These are phyloP conservation scores for Sturnus vulgaris DNA, from an alignment of 2,113 vertebrate species.

Conservation along the genomic window DNA sequence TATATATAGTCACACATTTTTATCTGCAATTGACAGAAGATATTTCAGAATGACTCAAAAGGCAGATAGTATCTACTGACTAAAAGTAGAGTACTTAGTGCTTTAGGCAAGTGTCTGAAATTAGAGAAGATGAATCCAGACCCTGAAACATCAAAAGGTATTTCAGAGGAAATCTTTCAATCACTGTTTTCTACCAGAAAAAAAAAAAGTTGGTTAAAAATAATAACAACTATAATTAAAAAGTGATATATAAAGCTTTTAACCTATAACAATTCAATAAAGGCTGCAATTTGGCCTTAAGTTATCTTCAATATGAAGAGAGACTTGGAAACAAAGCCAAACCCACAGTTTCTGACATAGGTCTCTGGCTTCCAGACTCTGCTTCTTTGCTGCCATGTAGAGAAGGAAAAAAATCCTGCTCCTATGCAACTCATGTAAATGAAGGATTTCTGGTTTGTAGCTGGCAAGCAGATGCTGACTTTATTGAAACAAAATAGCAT, in stretches of 20 bases:
- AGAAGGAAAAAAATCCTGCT: background rate
- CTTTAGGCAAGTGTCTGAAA: background rate
- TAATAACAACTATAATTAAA: background rate
- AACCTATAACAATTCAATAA: background rate
- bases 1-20: background rate
- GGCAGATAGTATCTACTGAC: background rate
- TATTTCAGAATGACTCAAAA: background rate
- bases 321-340: background rate
- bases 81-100: background rate
- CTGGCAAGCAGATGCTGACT: background rate
- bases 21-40: background rate
- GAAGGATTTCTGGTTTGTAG: background rate
- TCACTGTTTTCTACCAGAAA: background rate
- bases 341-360: background rate
- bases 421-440: background rate
- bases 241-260: background rate
- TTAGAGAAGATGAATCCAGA: background rate
- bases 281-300: background rate
- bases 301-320: background rate
- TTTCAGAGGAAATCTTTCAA: background rate
- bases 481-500: background rate
- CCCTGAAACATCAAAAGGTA: background rate
- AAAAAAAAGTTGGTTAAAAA: background rate
- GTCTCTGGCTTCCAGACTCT: background rate
- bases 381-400: background rate